Percentiles rank a stretch among this genome's conserved stretches.
These are phyloP conservation scores for Cathartes aura DNA, from an alignment of 2,113 vertebrate species.

Conservation along the genomic window DNA sequence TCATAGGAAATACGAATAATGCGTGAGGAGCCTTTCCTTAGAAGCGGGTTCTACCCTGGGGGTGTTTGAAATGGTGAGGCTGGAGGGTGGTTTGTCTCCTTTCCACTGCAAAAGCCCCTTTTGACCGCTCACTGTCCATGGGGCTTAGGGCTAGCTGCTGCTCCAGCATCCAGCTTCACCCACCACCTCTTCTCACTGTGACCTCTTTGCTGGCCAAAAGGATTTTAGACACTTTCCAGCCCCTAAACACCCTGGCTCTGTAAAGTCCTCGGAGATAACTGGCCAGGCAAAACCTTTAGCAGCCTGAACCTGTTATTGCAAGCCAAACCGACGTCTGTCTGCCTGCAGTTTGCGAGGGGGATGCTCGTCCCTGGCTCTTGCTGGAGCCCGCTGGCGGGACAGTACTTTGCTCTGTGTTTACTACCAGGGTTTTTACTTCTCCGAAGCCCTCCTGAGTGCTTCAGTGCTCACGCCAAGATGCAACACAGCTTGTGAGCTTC, in stretches of 20 bases:
- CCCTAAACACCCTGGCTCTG: background rate
- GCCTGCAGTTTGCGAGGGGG: background rate
- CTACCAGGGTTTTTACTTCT: background rate
- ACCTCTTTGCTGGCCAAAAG: background rate
- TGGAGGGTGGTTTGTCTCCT: background rate
- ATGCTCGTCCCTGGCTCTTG: background rate
- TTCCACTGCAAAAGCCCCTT: background rate
- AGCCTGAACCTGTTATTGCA: background rate
- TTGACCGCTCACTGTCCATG: rapidly evolving
- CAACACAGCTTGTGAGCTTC: rapidly evolving
- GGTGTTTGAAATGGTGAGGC: background rate
- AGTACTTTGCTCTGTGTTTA: background rate
- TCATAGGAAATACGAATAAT: background rate
- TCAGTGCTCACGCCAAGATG: background rate
- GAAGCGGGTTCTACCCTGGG: background rate
- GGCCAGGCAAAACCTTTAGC: background rate
- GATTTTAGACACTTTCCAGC: background rate
- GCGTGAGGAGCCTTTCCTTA: background rate
- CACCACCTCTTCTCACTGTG: background rate
- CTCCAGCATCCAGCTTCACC: background rate
- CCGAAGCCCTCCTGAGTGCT: background rate
- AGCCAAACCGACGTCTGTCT: background rate
- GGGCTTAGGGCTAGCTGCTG: background rate
- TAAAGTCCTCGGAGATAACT: background rate
- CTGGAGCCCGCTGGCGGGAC: background rate